phyloP scores from a whole-genome alignment of 2,888 invertebrate genomes.

The Ochlodes sylvanus region DNA sequence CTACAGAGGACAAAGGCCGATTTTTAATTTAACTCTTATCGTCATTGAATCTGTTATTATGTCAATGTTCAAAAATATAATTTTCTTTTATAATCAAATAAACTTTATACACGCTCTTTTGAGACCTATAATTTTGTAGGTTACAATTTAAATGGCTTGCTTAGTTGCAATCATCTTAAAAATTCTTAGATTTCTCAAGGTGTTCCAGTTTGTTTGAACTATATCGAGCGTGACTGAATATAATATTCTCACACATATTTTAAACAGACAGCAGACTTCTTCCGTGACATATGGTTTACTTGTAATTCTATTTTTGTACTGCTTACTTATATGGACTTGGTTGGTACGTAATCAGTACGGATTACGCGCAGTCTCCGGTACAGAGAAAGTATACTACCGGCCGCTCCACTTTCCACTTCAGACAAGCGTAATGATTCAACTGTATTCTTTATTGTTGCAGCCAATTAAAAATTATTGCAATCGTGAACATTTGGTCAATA shows the following conservation, averaged over 20 bases:
- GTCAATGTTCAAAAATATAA: too few relatives aligned
- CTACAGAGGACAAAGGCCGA: too few relatives aligned
- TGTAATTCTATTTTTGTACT: slow-evolving; percentile 2
- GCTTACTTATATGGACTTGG: slow-evolving; percentile 17
- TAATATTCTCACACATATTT: neutral
- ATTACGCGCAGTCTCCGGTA: slow-evolving; percentile 63
- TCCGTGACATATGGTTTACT: slow-evolving; percentile 13
- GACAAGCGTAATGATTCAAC: slow-evolving; percentile 58
- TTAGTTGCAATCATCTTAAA: neutral
- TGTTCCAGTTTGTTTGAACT: neutral
- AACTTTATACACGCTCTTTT: too few relatives aligned
- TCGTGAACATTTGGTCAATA: slow-evolving; percentile 16
- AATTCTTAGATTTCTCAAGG: neutral
- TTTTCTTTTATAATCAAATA: too few relatives aligned
- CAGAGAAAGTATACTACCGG: slow-evolving; percentile 72
- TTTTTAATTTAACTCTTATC: too few relatives aligned
- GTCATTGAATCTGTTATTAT: too few relatives aligned
- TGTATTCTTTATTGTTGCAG: slow-evolving; percentile 22
- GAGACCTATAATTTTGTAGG: too few relatives aligned
- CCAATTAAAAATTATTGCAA: slow-evolving; percentile 27
- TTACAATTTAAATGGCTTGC: neutral
- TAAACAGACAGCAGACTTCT: slow-evolving; percentile 1
- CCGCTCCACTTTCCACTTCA: slow-evolving; percentile 76
- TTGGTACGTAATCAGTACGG: slow-evolving; percentile 61
- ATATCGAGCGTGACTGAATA: neutral